phyloP scores from a whole-genome alignment of 2,113 vertebrate species.

The Odocoileus virginianus region DNA sequence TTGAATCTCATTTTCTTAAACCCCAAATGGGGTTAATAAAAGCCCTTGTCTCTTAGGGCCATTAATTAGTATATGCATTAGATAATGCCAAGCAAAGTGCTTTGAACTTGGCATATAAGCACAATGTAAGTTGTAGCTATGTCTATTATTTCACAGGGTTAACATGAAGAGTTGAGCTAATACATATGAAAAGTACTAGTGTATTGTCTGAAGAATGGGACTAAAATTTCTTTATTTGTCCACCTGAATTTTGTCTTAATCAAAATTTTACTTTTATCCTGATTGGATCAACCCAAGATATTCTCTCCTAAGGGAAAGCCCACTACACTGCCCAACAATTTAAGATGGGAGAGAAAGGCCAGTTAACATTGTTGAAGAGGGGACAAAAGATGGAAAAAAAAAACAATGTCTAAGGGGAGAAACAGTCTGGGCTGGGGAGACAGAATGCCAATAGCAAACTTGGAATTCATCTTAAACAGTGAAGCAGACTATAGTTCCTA shows the following conservation, averaged over 20 bases:
- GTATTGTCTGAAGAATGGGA: neutral
- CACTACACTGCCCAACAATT: neutral
- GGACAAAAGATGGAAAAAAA: neutral
- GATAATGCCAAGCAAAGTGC: neutral
- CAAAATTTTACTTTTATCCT: neutral
- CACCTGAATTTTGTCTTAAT: neutral
- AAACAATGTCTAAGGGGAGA: neutral
- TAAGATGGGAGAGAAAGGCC: neutral
- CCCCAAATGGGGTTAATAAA: neutral
- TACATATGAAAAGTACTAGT: neutral
- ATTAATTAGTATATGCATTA: neutral
- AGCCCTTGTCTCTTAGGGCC: neutral
- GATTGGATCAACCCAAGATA: neutral
- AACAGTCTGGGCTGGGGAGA: neutral
- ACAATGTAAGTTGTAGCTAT: neutral
- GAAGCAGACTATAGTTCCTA: neutral
- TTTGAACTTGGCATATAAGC: neutral
- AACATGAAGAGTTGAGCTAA: neutral
- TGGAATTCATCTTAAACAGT: neutral
- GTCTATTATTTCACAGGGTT: neutral
- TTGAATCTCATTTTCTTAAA: slow-evolving; percentile 14
- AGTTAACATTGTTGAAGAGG: neutral
- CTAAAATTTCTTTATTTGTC: neutral
- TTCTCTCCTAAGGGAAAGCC: neutral
- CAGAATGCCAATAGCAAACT: neutral